Conservation (phyloP, 2,113 vertebrate genomes). For the Leptobrachium ailaonicum region DNA sequence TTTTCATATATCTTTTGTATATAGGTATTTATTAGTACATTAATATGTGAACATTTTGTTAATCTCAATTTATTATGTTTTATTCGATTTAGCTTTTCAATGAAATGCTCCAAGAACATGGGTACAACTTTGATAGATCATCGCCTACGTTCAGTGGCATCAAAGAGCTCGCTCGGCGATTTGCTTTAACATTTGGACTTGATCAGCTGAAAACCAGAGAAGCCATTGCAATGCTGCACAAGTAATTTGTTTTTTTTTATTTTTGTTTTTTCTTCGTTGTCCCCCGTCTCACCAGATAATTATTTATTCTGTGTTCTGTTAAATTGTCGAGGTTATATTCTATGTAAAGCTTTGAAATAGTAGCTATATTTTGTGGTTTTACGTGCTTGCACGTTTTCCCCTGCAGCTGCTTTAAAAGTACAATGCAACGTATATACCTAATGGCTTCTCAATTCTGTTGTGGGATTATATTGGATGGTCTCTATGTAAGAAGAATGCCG, state of each 20-base stretch:
- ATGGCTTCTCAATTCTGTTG: too few species aligned
- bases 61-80: neutral
- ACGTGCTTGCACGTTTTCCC: too few species aligned
- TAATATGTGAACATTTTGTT: neutral
- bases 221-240: conserved; percentile 98
- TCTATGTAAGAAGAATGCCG: too few species aligned
- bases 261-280: neutral
- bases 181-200: conserved; percentile 96
- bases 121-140: conserved; percentile 93
- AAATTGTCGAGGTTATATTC: too few species aligned
- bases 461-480: too few species aligned
- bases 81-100: conserved; percentile 84
- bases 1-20: neutral
- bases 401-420: too few species aligned
- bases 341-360: too few species aligned
- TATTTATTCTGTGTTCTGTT: too few species aligned
- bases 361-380: too few species aligned
- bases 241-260: conserved; percentile 73
- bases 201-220: conserved; percentile 98
- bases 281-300: too few species aligned
- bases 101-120: conserved; percentile 95
- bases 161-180: conserved; percentile 95
- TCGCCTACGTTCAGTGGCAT: conserved; percentile 93
- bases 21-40: neutral
- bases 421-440: too few species aligned